Evolutionary conservation across 2,888 invertebrate genomes (phyloP).

Genomic region (Harpalus rubripes): DNA sequence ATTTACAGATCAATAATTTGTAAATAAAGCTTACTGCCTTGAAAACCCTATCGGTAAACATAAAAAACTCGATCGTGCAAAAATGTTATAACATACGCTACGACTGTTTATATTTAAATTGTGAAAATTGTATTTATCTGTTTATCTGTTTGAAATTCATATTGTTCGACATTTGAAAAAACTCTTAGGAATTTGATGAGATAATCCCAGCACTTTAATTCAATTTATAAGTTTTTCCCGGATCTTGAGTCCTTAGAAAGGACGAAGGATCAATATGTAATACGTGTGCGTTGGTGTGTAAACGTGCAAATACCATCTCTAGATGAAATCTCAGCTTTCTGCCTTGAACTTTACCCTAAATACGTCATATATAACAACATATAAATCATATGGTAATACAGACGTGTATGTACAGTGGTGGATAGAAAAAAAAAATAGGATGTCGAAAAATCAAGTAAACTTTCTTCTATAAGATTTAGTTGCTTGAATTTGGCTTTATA

Average conservation of each 20-base stretch:
- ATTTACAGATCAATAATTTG: no score
- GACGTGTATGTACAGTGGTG: no score
- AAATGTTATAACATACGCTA: no score
- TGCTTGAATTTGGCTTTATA: no score
- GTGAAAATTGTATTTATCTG: no score
- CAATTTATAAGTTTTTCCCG: not conserved
- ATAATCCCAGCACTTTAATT: not conserved
- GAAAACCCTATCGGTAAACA: no score
- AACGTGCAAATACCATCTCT: not conserved
- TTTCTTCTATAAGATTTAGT: no score
- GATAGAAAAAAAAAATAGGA: no score
- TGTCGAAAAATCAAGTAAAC: no score
- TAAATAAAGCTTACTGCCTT: no score
- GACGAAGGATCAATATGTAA: conserved; percentile 2
- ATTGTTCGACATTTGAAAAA: not conserved
- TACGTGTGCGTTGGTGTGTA: not conserved
- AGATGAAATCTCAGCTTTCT: not conserved
- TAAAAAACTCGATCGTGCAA: no score
- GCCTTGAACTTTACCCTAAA: not conserved
- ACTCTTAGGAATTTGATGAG: not conserved
- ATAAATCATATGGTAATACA: not conserved
- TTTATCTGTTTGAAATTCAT: not conserved
- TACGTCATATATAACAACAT: not conserved
- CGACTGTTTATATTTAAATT: no score
- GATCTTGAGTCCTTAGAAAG: not conserved